Base-by-base conservation (phyloP, 2,113 vertebrate genomes). In the Rana temporaria region DNA sequence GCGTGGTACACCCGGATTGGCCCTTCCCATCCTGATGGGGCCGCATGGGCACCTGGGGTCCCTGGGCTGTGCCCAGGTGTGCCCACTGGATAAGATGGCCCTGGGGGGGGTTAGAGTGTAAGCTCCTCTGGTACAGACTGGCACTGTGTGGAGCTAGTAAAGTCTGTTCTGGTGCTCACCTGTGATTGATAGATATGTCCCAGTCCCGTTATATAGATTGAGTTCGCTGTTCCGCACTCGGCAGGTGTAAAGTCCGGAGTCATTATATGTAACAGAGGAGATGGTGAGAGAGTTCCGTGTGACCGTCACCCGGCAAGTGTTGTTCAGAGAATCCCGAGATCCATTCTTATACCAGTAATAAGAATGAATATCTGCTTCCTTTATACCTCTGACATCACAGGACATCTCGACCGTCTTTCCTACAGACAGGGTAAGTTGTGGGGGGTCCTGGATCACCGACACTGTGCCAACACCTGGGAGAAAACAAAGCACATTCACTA, bases 111-210 rank as follows among this genome's bases (percentile, higher is more conserved):
- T 30, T 30, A 30, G 26, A 30, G 26, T 30, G 26, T 30, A 30
- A 30, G 26, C 26, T 30, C 26, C 26, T 30, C 26, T 30, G 26
- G 26, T 1, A 30, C 26, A 30, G 26, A 30, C 26, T 30, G 26
- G 26, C 26, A 1, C 3, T 3, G 26, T 30, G 26, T 30, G 1
- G 26, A 30, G 1, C 26, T 30, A 30, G 26, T 30, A 30, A 30
- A 30, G 26, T 30, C 26, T 30, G 26, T 30, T 30, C 26, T 30
- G 26, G 26, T 30, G 26, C 26, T 30, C 26, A 30, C 26, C 26
- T 75, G 32, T 59, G 72, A 75, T 56, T 26, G 60, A 32, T 4
- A 75, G 72, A n/a, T 24, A 19, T 17, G 72, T 60, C 57, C 56
- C 72, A 18, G 4, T 22, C 14, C 72, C 71, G 2, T 7, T 3